These are phyloP conservation scores for Megaptera novaeangliae DNA, from an alignment of 2,113 vertebrate genomes.

Conservation along the genomic window DNA sequence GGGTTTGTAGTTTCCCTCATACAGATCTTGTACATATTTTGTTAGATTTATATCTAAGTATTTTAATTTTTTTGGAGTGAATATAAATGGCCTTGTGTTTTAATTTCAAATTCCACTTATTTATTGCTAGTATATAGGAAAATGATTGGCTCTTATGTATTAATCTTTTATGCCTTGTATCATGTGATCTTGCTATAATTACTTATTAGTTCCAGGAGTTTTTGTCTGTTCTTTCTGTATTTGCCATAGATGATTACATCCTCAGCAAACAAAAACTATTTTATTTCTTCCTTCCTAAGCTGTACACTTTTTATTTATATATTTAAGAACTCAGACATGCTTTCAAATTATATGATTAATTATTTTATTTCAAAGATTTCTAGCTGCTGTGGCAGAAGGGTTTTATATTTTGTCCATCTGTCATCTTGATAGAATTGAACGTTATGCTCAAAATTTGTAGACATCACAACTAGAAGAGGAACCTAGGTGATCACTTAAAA, in stretches of 20 bases:
- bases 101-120: background rate
- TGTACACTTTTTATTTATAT: background rate
- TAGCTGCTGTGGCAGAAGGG: background rate
- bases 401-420: background rate
- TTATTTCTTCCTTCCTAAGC: background rate
- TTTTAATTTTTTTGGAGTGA: background rate
- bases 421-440: background rate
- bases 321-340: background rate
- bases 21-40: background rate
- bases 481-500: background rate
- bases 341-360: background rate
- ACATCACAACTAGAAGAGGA: background rate
- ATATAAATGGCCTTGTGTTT: background rate
- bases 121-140: background rate
- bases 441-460: background rate
- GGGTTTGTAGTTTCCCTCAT: background rate
- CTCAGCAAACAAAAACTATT: background rate
- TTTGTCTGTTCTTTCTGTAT: background rate
- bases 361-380: background rate
- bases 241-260: background rate
- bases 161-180: background rate
- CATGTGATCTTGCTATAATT: background rate
- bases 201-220: background rate
- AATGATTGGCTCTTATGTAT: background rate
- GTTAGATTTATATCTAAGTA: background rate